phyloP scores from a whole-genome alignment of 2,888 invertebrate genomes.

The Pogonocherus hispidulus region DNA sequence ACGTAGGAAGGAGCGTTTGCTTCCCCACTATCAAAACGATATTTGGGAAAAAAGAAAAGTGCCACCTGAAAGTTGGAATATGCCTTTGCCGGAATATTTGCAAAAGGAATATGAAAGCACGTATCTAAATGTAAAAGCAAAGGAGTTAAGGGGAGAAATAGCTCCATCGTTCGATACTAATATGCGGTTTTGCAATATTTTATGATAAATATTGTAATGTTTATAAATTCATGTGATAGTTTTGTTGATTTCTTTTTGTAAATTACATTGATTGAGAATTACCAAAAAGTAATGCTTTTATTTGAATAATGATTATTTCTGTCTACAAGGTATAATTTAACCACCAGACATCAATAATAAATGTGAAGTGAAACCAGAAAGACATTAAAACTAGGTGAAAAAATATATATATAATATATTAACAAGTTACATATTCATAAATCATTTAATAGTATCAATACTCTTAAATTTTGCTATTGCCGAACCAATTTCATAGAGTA shows the following conservation, averaged over 20 bases:
- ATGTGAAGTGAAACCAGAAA: too few species aligned
- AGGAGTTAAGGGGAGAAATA: constrained; percentile 72
- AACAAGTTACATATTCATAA: too few species aligned
- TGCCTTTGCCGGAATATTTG: constrained; percentile 84
- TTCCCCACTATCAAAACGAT: constrained; percentile 80
- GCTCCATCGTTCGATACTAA: constrained; percentile 52
- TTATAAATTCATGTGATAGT: neutral
- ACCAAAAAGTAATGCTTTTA: too few species aligned
- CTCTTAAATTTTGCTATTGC: constrained; percentile 90
- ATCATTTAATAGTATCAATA: constrained; percentile 68
- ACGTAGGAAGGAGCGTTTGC: constrained; percentile 75
- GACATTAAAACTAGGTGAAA: too few species aligned
- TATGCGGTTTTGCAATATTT: constrained; percentile 47
- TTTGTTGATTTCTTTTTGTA: neutral
- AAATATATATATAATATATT: too few species aligned
- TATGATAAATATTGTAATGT: constrained; percentile 35
- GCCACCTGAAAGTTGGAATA: constrained; percentile 87
- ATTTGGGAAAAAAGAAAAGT: constrained; percentile 82
- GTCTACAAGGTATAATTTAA: too few species aligned
- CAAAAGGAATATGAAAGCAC: constrained; percentile 76
- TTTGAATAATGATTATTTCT: too few species aligned
- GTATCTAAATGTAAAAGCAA: constrained; percentile 76
- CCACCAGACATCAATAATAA: too few species aligned
- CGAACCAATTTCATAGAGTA: constrained; percentile 84
- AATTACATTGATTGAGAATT: neutral